phyloP scores from a whole-genome alignment of 2,888 invertebrate genomes.

The Drosophila birchii region DNA sequence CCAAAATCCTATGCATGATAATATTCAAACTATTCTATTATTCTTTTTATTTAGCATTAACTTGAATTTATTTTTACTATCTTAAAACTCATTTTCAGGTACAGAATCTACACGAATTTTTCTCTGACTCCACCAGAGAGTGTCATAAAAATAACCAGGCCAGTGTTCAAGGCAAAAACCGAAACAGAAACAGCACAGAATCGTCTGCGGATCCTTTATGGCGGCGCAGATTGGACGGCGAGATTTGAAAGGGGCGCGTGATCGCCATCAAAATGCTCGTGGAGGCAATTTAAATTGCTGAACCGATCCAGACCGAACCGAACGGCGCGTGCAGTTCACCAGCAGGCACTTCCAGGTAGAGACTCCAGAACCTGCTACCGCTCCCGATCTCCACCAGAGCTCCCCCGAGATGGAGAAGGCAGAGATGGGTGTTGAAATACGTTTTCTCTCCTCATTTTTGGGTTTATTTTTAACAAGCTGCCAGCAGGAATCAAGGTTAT shows the following conservation, averaged over 20 bases:
- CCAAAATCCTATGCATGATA: too few species aligned
- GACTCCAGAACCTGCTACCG: constrained; percentile 44
- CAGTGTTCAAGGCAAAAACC: constrained; percentile 15
- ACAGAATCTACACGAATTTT: not conserved
- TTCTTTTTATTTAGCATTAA: too few species aligned
- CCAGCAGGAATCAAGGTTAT: constrained; percentile 38
- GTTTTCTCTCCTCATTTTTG: constrained; percentile 10
- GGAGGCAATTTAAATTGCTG: constrained; percentile 82
- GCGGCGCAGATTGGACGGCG: constrained; percentile 64
- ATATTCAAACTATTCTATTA: too few species aligned
- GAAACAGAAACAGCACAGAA: constrained; percentile 26
- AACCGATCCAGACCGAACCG: constrained; percentile 35
- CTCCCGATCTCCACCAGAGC: constrained; percentile 13
- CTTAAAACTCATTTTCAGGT: too few species aligned
- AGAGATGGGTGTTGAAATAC: constrained; percentile 73
- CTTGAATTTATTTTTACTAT: too few species aligned
- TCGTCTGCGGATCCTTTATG: constrained; percentile 68
- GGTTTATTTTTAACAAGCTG: constrained; percentile 53
- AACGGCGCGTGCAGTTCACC: constrained; percentile 54
- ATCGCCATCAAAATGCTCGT: constrained; percentile 82
- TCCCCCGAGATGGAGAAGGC: constrained; percentile 3
- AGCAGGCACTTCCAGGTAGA: constrained; percentile 40
- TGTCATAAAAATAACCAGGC: constrained; percentile 61
- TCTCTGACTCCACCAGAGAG: constrained; percentile 54
- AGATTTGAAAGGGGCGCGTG: constrained; percentile 78